Percentiles rank a stretch among this genome's conserved stretches.
Conservation (phyloP, 23 tunicate species). For the Halocynthia roretzi region DNA sequence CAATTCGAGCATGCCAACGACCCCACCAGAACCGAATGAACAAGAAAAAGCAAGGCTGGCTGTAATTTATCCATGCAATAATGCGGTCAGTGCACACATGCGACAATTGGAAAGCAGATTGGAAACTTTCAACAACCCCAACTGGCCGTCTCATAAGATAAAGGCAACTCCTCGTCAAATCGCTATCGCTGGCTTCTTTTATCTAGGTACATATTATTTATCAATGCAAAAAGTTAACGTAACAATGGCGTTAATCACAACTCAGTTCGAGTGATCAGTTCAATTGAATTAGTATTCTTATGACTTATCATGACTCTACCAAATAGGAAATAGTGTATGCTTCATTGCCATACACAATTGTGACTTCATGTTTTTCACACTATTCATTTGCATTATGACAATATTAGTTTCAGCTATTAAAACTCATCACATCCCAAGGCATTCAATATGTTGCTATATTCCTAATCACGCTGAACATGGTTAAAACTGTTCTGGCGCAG, state of each 20-base stretch:
- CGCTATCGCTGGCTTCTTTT: constrained; percentile 76
- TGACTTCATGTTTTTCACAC: neutral
- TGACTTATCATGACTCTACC: too few relatives aligned
- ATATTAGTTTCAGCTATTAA: too few relatives aligned
- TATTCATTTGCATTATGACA: too few relatives aligned
- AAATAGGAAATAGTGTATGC: neutral
- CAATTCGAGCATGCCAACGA: neutral
- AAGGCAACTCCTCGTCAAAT: constrained; percentile 55
- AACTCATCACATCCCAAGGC: too few relatives aligned
- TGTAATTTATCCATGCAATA: constrained; percentile 44
- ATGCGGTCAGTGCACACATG: constrained; percentile 83
- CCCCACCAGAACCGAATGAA: constrained; percentile 1
- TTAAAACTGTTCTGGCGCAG: too few relatives aligned
- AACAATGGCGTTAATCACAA: neutral
- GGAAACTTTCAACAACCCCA: constrained; percentile 35
- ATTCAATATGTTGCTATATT: too few relatives aligned
- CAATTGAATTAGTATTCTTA: neutral
- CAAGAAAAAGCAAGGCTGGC: constrained; percentile 14
- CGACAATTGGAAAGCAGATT: constrained; percentile 28
- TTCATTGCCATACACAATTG: neutral
- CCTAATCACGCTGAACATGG: too few relatives aligned
- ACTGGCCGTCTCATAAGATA: constrained; percentile 45
- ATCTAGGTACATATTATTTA: constrained; percentile 22
- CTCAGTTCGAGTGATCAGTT: neutral
- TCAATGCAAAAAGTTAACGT: neutral